Base-by-base conservation (phyloP, 2,113 vertebrate genomes). In the Danio rerio region DNA sequence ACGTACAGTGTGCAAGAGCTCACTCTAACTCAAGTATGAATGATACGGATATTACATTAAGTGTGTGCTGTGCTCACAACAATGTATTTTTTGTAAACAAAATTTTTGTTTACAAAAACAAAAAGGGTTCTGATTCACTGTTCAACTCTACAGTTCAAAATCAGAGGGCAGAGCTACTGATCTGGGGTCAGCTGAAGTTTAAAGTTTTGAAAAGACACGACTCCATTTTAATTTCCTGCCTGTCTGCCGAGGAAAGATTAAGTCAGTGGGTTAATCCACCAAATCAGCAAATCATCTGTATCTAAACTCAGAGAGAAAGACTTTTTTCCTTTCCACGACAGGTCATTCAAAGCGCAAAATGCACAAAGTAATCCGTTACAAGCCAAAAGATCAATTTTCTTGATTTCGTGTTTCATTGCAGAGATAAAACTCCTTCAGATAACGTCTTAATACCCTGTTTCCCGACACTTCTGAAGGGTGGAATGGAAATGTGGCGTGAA, bases 401-500 rank as follows among this genome's bases (percentile, higher is more conserved):
- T 83, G 58, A 56, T 70, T 71, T 65, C 75, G 21, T 53, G 61
- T 82, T 86, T 83, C 73, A 84, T 83, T 82, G 78, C 50, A 43
- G n/a, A 72, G 84, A 86, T 78, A 66, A 77, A 74, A 78, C 81
- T 66, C 78, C 72, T 73, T 81, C 20, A 83, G 81, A 81, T 80
- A 83, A 83, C 55, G 78, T 85, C 69, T 82, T 84, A 78, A 80
- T 79, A 65, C 72, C 82, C 71, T 45, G 66, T 84, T 83, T 83
- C 78, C 80, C 81, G 55, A 81, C 49, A 78, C 78, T 52, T 84
- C 70, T 80, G 76, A 77, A 66, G 69, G 55, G 77, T 80, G 56
- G 45, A 80, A 80, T 82, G 65, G 50, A 83, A 87, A 80, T 69
- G 84, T 73, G 69, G 80, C 83, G 80, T 88, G 82, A 89, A 89